A percentile compares a stretch with the other conserved stretches of the same genome.
Evolutionary conservation across 1,140 invertebrate genomes (phyloP).

Genomic region (Brachionus plicatilis): DNA sequence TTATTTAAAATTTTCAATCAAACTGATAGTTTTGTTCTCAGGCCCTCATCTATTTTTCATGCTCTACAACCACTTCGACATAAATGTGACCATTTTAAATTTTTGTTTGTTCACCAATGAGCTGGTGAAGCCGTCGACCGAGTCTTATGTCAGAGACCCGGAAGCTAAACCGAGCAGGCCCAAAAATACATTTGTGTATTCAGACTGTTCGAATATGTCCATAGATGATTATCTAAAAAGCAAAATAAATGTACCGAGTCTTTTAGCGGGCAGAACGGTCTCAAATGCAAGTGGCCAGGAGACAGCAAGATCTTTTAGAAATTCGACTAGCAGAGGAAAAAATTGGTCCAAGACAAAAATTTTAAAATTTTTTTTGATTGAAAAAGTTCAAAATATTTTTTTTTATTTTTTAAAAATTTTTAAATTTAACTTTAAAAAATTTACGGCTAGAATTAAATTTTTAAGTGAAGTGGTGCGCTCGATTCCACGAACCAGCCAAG

Average conservation of each 20-base stretch:
- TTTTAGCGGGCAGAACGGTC: neutral
- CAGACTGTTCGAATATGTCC: conserved; percentile 4
- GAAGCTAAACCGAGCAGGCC: neutral
- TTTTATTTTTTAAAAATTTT: neutral
- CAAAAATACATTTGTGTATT: neutral
- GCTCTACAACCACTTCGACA: conserved; percentile 7
- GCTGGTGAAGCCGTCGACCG: neutral
- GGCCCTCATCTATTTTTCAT: neutral
- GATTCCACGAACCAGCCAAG: neutral
- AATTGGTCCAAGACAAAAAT: neutral
- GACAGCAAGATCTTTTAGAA: neutral
- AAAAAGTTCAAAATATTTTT: neutral
- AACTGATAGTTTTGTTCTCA: neutral
- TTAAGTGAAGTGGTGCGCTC: neutral
- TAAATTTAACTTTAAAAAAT: neutral
- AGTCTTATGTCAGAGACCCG: neutral
- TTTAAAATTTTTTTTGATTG: neutral
- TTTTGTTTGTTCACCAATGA: conserved; percentile 15
- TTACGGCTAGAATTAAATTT: neutral
- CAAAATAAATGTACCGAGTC: neutral
- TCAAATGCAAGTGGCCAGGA: neutral
- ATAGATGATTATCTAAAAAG: neutral
- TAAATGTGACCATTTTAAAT: neutral
- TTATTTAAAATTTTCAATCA: neutral
- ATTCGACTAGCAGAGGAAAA: neutral